These are phyloP conservation scores for Hippoglossus stenolepis DNA, from an alignment of 2,113 vertebrate genomes.

Conservation along the genomic window DNA sequence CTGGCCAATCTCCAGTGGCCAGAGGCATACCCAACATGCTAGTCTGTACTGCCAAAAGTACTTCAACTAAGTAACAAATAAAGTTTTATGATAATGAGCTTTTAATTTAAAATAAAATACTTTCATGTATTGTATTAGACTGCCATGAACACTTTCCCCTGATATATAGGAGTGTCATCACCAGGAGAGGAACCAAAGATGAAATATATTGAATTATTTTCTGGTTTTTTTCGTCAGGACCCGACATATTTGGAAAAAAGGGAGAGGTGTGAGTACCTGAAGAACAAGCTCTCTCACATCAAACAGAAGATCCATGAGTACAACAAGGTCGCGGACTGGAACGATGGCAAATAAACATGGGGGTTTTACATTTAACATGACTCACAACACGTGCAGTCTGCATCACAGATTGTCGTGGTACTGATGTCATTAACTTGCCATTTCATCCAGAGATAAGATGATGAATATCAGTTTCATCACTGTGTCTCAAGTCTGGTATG, in stretches of 20 bases:
- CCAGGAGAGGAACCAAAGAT: background rate
- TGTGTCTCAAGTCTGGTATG: background rate
- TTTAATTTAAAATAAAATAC: too few species aligned
- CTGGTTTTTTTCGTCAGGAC: conserved; percentile 82
- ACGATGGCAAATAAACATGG: conserved; percentile 58
- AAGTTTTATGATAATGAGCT: too few species aligned
- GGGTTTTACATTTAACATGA: background rate
- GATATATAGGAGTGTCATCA: background rate
- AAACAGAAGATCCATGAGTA: conserved; percentile 97
- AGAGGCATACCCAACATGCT: too few species aligned
- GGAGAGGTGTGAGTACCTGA: conserved; percentile 95
- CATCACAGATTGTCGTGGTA: background rate
- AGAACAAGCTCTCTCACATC: conserved; percentile 96
- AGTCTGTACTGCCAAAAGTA: too few species aligned
- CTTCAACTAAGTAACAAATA: too few species aligned
- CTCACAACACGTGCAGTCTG: background rate
- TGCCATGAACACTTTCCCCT: background rate
- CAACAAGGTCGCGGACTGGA: conserved; percentile 88
- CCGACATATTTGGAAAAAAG: conserved; percentile 93
- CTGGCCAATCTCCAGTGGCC: too few species aligned
- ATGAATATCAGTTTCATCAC: background rate
- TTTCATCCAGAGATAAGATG: background rate
- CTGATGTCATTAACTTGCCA: background rate
- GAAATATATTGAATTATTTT: background rate
- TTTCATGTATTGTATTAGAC: background rate